Evolutionary conservation across 2,113 vertebrate species (phyloP), one percentile per base, ranked within the genome.

Genomic region (Rhabdomys dilectus): DNA sequence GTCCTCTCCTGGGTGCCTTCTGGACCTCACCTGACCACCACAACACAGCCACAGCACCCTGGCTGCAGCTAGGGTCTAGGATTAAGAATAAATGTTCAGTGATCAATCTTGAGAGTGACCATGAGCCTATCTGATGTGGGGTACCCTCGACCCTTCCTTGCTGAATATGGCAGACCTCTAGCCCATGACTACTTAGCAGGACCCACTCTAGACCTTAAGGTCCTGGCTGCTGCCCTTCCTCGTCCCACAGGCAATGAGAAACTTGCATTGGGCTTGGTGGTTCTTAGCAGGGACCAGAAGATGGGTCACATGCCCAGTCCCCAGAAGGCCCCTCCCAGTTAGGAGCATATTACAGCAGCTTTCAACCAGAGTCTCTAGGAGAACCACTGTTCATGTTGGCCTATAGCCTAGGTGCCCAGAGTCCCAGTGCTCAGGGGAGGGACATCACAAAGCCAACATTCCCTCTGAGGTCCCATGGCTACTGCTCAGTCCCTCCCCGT

Each of bases 11-110:
- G 21, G 72, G 58, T 80, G 10, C n/a, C 1, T 19, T 53, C 21
- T 0, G 34, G 34, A 29, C 24, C 9, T 45, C 8, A 5, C 5
- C 16, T 11, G 3, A 36, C 24, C 8, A 26, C 8, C 7, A 16
- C 19, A 39, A 10, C 4, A 19, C 9, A 21, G 8, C 16, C 64
- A 9, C 2, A 4, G 36, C 72, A 36, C 58, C 77, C n/a, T 70
- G 3, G n/a, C 26, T 45, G 2, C 31, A 56, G n/a, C 76, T 29
- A 58, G 78, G 48, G 62, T 73, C 22, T 6, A 7, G 34, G 26
- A 89, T 66, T 60, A 24, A 2, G 8, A 98, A 97, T 97, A 98
- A 98, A 98, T 8, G 11, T 45, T 89, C 34, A 29, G 4, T 91
- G 66, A 81, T 60, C 45, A 53, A 76, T 24, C 22, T 9, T n/a